These are phyloP conservation scores for Pterostichus madidus DNA, from an alignment of 2,888 invertebrate genomes.

Conservation along the genomic window DNA sequence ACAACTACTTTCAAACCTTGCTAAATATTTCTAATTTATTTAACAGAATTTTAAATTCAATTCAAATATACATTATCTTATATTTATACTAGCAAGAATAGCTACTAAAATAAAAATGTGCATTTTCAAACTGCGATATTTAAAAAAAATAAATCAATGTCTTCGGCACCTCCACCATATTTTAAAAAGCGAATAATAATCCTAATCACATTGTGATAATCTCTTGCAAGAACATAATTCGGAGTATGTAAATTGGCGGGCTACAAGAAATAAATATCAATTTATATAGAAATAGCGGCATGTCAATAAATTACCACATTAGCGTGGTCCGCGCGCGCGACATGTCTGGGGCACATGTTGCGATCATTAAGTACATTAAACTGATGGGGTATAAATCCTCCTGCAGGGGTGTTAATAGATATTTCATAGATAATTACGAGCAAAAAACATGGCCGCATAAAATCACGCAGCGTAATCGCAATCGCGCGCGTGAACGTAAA, in stretches of 20 bases:
- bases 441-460: conserved; percentile 54
- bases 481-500: conserved; percentile 52
- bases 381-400: conserved; percentile 28
- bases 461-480: conserved; percentile 31
- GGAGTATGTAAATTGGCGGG: not conserved
- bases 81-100: no score
- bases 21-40: no score
- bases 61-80: no score
- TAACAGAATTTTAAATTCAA: no score
- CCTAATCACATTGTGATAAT: no score
- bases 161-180: no score
- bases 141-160: no score
- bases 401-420: conserved; percentile 60
- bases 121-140: no score
- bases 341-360: conserved; percentile 25
- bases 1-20: no score
- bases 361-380: conserved; percentile 55
- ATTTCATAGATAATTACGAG: conserved; percentile 65
- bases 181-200: no score
- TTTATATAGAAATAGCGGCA: conserved; percentile 11
- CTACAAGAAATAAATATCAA: conserved; percentile 47
- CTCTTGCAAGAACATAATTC: no score
- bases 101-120: no score
- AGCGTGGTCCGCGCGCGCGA: not conserved
- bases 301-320: conserved; percentile 31